These are phyloP conservation scores for Macropis europaea DNA, from an alignment of 2,888 invertebrate genomes.

Conservation along the genomic window DNA sequence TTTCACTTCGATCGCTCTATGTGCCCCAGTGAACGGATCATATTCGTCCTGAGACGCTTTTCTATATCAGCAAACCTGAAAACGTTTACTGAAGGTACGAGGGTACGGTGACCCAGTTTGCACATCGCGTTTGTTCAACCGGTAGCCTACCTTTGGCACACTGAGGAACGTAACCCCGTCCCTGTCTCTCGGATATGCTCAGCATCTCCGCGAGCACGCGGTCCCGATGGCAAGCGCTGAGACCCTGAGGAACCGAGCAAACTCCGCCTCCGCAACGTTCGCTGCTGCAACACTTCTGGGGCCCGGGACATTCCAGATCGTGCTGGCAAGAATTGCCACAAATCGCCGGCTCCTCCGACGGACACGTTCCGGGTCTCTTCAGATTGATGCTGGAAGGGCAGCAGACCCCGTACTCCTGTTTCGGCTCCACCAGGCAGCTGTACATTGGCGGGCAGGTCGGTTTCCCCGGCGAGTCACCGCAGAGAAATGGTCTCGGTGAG, in stretches of 20 bases:
- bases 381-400: slow-evolving; percentile 89
- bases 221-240: slow-evolving; percentile 87
- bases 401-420: slow-evolving; percentile 93
- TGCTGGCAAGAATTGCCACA: slow-evolving; percentile 83
- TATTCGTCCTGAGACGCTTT: no score
- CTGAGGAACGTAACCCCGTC: slow-evolving; percentile 91
- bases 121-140: no score
- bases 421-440: slow-evolving; percentile 88
- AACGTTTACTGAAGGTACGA: no score
- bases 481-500: slow-evolving; percentile 89
- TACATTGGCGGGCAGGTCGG: slow-evolving; percentile 92
- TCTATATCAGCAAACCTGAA: no score
- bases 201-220: slow-evolving; percentile 88
- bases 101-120: no score
- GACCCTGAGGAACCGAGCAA: slow-evolving; percentile 88
- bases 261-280: slow-evolving; percentile 86
- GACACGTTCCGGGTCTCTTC: slow-evolving; percentile 90
- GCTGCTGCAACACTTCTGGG: slow-evolving; percentile 90
- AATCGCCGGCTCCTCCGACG: slow-evolving; percentile 75
- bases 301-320: slow-evolving; percentile 90
- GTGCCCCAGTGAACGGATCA: no score
- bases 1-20: no score
- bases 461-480: slow-evolving; percentile 90
- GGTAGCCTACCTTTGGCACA: slow-evolving; percentile 83
- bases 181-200: slow-evolving; percentile 89